Evolutionary conservation across 2,888 invertebrate genomes (phyloP), one percentile per base, ranked within the genome.

Genomic region (Anthoptus insignis): DNA sequence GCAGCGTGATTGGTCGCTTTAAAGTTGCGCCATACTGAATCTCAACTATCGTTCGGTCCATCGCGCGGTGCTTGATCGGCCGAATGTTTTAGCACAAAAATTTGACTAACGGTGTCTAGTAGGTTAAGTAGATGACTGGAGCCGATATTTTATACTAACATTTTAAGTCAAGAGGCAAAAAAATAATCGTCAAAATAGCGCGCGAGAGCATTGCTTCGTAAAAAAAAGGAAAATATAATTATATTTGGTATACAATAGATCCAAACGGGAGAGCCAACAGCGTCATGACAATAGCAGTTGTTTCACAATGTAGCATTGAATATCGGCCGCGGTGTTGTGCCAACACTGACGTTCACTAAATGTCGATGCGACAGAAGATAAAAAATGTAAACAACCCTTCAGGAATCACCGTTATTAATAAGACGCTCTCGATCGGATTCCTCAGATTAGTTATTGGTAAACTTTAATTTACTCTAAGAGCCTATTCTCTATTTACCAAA

Each of bases 241-340:
- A 19, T 57, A 59, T 59, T 54, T 34, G 61, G 34, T 39, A 34
- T 32, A 22, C n/a, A 16, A 47, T 22, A 34, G 59, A 59, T n/a
- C 22, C 52, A 47, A 59, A 54, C 53, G 45, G 54, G 54, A 58
- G 52, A 64, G 68, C 57, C 75, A 58, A 85, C 87, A 88, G 88
- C 87, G 81, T 79, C 86, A 88, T 88, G 91, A 84, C 78, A 89
- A 86, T 78, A 82, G 84, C 76, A 79, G 76, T 80, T 81, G 84
- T 86, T 76, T 73, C 68, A 72, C 65, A 68, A 58, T 64, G 70
- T 74, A 67, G 71, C 73, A 75, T 81, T 77, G 73, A 76, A 84
- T 86, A 88, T 89, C 89, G 88, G 88, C 81, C 87, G 86, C 88
- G 79, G 86, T 88, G 89, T 83, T 88, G 88, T 86, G 86, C 83